Base-by-base conservation (phyloP, 2,113 vertebrate species). In the Callithrix jacchus region DNA sequence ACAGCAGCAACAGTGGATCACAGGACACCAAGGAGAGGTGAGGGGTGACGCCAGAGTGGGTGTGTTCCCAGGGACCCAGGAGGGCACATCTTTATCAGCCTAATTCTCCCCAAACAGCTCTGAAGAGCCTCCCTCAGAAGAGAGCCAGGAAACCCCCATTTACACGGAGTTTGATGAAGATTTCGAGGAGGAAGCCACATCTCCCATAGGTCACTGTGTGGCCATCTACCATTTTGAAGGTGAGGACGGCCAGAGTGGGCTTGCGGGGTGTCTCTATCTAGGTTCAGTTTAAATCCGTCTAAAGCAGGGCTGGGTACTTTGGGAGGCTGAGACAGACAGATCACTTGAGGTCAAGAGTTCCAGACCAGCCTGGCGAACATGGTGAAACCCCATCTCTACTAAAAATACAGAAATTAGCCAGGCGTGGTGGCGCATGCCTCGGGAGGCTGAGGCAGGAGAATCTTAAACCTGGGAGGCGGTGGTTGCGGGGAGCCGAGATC, bases 221-320 rank as follows among this genome's bases (percentile, higher is more conserved):
- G 99, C 99, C n/a, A 98, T 99, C 95, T 99, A 99, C 95, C 99
- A 98, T 96, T 99, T 99, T 77, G 99, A 99, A 87, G 99, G 99
- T 99, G 98, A 81, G 83, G 9, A 30, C 3, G 1, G 20, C 25
- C 6, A 0, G 21, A 14, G 81, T 1, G 73, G 42, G 17, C 23
- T 8, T 4, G 37, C 18, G 12, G 32, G 10, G 12, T 12, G 2
- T 25, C 25, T 54, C 27, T 5, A 47, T 52, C 71, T 14, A 3
- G 20, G 42, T 30, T 74, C 56, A 32, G 13, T 54, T 71, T 23
- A 35, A 37, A 18, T 35, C 21, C 0, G 1, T 66, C 70, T 1
- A 11, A 76, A 42, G 76, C 73, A n/a, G 30, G 76, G 17, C 77
- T 37, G 30, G 45, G 30, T 11, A 64, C 27, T 64, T 64, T 64